Percentiles rank a stretch among this genome's conserved stretches.
Evolutionary conservation across 1,140 invertebrate species (phyloP).

Genomic region (Mactra quadrangularis): DNA sequence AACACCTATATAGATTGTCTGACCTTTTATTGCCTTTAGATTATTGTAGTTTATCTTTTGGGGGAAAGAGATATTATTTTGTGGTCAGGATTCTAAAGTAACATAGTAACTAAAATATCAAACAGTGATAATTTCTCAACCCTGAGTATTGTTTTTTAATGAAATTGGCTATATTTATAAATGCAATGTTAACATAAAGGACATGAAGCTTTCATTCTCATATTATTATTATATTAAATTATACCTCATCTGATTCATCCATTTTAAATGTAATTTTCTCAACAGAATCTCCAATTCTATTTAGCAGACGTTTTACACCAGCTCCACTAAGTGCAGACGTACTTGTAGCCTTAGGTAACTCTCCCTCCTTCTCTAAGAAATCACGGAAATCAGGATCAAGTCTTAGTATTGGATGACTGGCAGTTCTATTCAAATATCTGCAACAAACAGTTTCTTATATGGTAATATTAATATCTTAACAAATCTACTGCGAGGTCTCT

Average conservation of each 20-base stretch:
- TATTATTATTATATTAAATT: background rate
- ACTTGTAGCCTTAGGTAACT: slow-evolving; percentile 97
- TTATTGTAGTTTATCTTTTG: no score
- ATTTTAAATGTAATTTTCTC: slow-evolving; percentile 99
- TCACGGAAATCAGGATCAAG: slow-evolving; percentile 98
- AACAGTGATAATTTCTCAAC: no score
- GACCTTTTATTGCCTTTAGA: no score
- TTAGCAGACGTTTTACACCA: slow-evolving; percentile 97
- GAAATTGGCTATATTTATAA: no score
- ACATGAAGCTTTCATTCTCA: no score
- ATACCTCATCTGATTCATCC: slow-evolving; percentile 98
- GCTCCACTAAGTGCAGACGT: slow-evolving; percentile 98
- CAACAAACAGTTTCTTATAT: background rate
- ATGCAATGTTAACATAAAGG: no score
- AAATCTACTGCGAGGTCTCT: no score
- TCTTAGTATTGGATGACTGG: slow-evolving; percentile 94
- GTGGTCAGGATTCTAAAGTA: no score
- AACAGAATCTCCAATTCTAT: slow-evolving; percentile 98
- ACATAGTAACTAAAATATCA: no score
- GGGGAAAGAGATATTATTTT: no score
- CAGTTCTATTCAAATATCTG: slow-evolving; percentile 95
- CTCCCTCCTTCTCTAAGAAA: slow-evolving; percentile 96
- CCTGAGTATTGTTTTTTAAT: no score
- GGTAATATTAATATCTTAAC: background rate
- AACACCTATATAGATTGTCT: no score